These are phyloP conservation scores for Tachina fera DNA, from an alignment of 2,888 invertebrate species.

Conservation along the genomic window DNA sequence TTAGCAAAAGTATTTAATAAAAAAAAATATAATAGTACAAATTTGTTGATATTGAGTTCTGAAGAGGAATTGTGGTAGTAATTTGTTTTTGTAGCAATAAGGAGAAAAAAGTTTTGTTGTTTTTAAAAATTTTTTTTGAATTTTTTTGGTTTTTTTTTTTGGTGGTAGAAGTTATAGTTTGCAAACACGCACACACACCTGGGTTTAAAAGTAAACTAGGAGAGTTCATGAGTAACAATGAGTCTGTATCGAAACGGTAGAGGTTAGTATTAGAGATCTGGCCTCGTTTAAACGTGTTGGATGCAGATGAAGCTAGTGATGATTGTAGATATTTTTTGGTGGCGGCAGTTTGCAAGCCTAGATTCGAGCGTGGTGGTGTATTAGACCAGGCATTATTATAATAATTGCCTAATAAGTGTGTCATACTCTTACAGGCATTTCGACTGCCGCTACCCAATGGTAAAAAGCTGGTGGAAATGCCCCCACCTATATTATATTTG, in stretches of 20 bases:
- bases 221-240: constrained; percentile 82
- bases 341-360: constrained; percentile 81
- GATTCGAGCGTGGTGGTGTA: constrained; percentile 78
- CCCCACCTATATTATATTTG: constrained; percentile 77
- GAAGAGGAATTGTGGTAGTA: constrained; percentile 72
- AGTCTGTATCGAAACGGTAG: constrained; percentile 81
- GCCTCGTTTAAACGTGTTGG: constrained; percentile 79
- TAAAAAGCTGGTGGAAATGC: constrained; percentile 80
- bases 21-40: background rate
- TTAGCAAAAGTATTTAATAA: constrained; percentile 38
- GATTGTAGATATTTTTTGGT: constrained; percentile 83
- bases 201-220: constrained; percentile 81
- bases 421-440: constrained; percentile 84
- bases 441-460: constrained; percentile 81
- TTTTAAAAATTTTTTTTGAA: constrained; percentile 55
- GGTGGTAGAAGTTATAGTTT: constrained; percentile 72
- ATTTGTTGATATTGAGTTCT: constrained; percentile 66
- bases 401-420: constrained; percentile 80
- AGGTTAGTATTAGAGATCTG: constrained; percentile 81
- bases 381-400: constrained; percentile 77
- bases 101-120: constrained; percentile 46
- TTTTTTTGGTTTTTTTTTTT: constrained; percentile 44
- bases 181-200: constrained; percentile 80
- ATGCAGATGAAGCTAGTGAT: constrained; percentile 80
- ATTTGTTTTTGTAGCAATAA: constrained; percentile 55